Evolutionary conservation across 2,113 vertebrate genomes (phyloP).

Genomic region (Arenaria interpres): DNA sequence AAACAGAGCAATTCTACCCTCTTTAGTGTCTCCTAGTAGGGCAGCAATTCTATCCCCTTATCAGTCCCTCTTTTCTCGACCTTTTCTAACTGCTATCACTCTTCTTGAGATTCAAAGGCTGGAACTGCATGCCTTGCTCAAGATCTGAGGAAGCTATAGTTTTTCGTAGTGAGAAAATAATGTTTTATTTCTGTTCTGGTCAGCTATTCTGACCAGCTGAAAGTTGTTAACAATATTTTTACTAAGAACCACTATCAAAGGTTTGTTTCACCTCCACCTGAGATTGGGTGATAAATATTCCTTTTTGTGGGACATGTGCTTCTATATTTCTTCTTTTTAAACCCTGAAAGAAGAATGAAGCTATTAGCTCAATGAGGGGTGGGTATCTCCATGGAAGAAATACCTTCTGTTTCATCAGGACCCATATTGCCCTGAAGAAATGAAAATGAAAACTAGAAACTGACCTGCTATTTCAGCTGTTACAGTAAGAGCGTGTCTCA

Average conservation of each 20-base stretch:
- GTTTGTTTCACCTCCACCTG: neutral
- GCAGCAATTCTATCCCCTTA: neutral
- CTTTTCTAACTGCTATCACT: neutral
- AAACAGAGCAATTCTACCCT: neutral
- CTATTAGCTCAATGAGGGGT: neutral
- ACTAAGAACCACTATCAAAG: neutral
- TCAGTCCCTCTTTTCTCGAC: neutral
- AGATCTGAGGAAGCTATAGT: neutral
- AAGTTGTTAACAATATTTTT: neutral
- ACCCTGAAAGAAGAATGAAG: neutral
- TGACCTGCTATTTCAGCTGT: neutral
- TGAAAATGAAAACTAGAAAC: neutral
- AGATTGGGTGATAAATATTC: neutral
- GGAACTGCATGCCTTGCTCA: neutral
- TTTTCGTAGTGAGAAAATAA: neutral
- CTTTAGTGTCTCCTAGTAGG: neutral
- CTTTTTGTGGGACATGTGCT: neutral
- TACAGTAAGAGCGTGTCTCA: neutral
- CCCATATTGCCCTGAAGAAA: neutral
- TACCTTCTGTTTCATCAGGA: neutral
- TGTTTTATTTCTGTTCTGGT: neutral
- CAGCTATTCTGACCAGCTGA: neutral
- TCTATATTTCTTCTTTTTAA: neutral
- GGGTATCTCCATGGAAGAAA: neutral
- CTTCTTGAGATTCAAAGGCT: neutral